A percentile compares a stretch with the other conserved stretches of the same genome.
Conservation (phyloP, 2,888 invertebrate genomes). For the Lepidocyrtinus sp. region DNA sequence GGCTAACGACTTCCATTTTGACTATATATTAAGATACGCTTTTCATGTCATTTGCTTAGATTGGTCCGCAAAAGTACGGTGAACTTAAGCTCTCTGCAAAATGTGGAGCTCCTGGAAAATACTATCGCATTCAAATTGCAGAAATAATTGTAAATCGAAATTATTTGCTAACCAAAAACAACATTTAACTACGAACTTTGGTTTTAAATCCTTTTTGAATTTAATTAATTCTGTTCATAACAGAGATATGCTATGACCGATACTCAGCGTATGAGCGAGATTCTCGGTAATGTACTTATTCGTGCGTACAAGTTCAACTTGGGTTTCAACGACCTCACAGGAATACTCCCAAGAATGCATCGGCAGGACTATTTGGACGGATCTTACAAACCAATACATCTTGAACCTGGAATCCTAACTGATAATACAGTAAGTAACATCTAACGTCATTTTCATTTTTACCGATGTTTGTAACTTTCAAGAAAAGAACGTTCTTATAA, state of each 20-base stretch:
- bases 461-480: no score
- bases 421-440: not conserved
- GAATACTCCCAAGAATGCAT: conserved; percentile 36
- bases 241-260: conserved; percentile 14
- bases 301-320: conserved; percentile 21
- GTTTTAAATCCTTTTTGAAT: no score
- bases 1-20: no score
- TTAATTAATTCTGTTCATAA: not conserved
- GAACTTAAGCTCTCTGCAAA: conserved; percentile 30
- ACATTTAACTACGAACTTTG: no score
- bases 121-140: conserved; percentile 37
- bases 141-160: conserved; percentile 16
- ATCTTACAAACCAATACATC: not conserved
- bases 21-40: no score
- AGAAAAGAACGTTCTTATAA: no score
- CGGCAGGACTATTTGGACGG: conserved; percentile 18
- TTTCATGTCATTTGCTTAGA: conserved; percentile 11
- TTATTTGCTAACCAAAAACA: no score
- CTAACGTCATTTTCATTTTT: no score
- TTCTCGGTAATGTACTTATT: conserved; percentile 15
- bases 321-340: conserved; percentile 43
- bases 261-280: conserved; percentile 20
- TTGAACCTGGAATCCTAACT: conserved; percentile 15
- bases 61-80: conserved; percentile 26
- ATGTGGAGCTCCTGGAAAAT: conserved; percentile 30